Evolutionary conservation across 1,140 invertebrate genomes (phyloP), one percentile per base, ranked within the genome.

Genomic region (Dendroctonus ponderosae): DNA sequence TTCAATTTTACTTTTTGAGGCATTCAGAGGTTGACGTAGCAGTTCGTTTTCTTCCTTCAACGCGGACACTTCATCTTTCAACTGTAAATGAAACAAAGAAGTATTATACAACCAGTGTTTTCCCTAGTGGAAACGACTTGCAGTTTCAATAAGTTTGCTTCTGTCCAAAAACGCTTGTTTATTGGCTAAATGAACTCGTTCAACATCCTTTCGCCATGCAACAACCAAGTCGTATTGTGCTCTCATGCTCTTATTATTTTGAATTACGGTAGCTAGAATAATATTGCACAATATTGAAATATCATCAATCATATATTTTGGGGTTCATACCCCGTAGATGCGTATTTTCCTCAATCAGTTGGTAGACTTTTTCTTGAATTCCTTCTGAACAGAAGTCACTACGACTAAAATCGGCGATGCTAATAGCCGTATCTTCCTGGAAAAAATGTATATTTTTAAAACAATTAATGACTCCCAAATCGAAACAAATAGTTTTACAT

Each of bases 231-330:
- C 80, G 50, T 84, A 81, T 62, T 85, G 82, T 39, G 81, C 73
- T 62, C 84, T 83, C 78, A 85, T 82, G 1, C 80, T 77, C 43
- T 79, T 62, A 71, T 84, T 85, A 64, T 85, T 85, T 62, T 82
- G 78, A 5, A 77, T 73, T 40, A 85, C 68, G 3, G 82, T 82
- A 71, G 84, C 82, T 76, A 42, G n/a, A 11, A 4, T 39, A 56
- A 8, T 43, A 26, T 64, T 12, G 41, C 12, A 50, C 8, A 50
- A 50, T 50, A 14, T 11, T 50, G 12, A 6, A n/a, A 50, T 8
- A 11, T 53, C 50, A 51, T 6, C 12, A 9, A 54, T 42, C 38
- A 37, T 50, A 11, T 11, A n/a, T 26, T 58, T 58, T 58, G 49
- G 41, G 39, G 4, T 44, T 67, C 26, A 26, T 57, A 70, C 69